Evolutionary conservation across 2,888 invertebrate species (phyloP).

Genomic region (Myopa tessellatipennis): DNA sequence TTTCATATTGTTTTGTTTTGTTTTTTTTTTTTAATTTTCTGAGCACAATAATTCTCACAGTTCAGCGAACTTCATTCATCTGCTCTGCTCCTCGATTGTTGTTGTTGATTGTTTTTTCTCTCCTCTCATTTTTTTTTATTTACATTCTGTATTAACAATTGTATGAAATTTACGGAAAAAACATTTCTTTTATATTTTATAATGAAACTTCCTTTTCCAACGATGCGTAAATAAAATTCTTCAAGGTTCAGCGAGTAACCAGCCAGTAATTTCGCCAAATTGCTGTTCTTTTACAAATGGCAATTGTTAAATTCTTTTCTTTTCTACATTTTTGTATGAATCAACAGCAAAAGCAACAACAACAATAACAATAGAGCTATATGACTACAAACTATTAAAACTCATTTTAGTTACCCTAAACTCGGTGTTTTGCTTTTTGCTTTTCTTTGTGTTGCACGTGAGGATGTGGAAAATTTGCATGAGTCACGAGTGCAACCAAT

Average conservation of each 20-base stretch:
- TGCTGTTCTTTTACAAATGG: neutral
- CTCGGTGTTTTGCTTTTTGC: no score
- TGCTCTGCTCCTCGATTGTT: no score
- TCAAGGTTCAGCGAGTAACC: neutral
- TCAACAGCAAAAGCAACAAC: neutral
- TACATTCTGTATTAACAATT: no score
- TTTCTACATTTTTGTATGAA: no score
- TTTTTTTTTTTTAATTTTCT: no score
- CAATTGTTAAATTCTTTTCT: no score
- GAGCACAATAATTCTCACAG: neutral
- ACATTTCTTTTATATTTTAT: no score
- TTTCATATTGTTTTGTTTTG: no score
- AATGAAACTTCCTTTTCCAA: neutral
- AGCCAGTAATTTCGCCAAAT: neutral
- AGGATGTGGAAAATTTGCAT: neutral
- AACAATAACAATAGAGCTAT: neutral
- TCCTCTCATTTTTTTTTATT: no score
- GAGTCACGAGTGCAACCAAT: constrained; percentile 6
- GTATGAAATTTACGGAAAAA: no score
- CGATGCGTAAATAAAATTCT: neutral
- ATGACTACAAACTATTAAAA: neutral
- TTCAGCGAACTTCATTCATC: neutral
- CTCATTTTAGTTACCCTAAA: neutral
- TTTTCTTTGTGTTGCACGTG: neutral
- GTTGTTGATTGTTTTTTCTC: no score